A percentile compares a stretch with the other conserved stretches of the same genome.
These are phyloP conservation scores for Tangara arthus DNA, from an alignment of 2,797 vertebrate genomes.

Conservation along the genomic window DNA sequence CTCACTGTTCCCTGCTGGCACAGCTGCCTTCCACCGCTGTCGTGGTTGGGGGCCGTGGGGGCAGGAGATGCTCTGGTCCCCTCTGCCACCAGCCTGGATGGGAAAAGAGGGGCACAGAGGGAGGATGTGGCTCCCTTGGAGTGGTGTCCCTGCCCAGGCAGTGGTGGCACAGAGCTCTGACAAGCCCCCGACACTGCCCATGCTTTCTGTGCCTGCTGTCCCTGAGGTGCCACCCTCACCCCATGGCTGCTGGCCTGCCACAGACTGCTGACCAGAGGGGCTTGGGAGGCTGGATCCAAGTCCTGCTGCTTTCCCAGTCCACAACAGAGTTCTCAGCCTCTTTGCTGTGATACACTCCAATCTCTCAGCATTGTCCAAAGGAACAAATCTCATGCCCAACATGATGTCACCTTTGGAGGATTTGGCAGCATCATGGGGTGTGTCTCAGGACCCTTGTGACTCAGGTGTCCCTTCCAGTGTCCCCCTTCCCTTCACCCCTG, in stretches of 20 bases:
- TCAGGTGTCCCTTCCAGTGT: neutral
- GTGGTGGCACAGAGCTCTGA: neutral
- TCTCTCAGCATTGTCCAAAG: neutral
- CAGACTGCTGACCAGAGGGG: neutral
- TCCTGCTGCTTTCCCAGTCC: neutral
- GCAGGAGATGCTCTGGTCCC: neutral
- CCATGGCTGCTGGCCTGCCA: neutral
- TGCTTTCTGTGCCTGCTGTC: neutral
- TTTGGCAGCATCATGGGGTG: fast-evolving
- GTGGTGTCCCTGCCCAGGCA: neutral
- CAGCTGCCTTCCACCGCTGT: fast-evolving
- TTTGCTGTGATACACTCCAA: fast-evolving
- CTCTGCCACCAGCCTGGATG: neutral
- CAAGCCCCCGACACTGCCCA: neutral
- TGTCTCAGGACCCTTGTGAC: neutral
- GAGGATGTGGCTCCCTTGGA: neutral
- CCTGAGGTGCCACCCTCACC: neutral
- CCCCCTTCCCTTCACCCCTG: neutral
- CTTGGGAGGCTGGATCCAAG: neutral
- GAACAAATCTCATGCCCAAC: neutral
- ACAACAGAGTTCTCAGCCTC: neutral
- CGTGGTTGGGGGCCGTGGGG: fast-evolving
- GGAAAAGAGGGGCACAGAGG: neutral
- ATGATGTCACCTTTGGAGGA: neutral
- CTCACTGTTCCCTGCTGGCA: neutral